phyloP scores from a whole-genome alignment of 2,113 vertebrate genomes.

The Prunella himalayana region DNA sequence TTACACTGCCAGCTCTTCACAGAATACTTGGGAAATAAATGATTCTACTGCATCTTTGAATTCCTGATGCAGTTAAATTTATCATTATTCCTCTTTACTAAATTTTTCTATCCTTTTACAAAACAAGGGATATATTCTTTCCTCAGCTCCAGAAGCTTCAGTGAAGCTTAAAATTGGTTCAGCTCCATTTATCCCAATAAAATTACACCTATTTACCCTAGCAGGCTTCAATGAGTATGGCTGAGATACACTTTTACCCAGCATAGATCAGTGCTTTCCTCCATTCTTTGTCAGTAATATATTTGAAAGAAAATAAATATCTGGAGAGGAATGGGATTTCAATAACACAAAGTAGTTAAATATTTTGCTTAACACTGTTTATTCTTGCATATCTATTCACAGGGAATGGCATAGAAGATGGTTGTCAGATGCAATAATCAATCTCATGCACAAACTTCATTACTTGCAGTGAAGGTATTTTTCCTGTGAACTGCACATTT shows the following conservation, averaged over 20 bases:
- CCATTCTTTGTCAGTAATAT: background rate
- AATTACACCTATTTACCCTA: conserved; percentile 1
- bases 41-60: background rate
- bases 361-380: background rate
- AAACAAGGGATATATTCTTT: conserved; percentile 11
- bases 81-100: background rate
- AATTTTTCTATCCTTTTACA: background rate
- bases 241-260: background rate
- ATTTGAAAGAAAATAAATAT: background rate
- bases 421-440: background rate
- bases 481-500: background rate
- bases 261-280: background rate
- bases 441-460: background rate
- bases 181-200: conserved; percentile 19
- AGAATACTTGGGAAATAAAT: background rate
- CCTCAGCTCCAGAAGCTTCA: background rate
- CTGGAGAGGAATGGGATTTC: background rate
- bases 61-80: background rate
- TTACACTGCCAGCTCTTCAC: background rate
- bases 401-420: background rate
- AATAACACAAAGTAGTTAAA: background rate
- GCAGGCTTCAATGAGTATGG: background rate
- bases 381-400: background rate
- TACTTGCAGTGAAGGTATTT: background rate
- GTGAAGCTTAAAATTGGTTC: conserved; percentile 41